Evolutionary conservation across 2,113 vertebrate genomes (phyloP), one percentile per base, ranked within the genome.

Genomic region (Dromiciops gliroides): DNA sequence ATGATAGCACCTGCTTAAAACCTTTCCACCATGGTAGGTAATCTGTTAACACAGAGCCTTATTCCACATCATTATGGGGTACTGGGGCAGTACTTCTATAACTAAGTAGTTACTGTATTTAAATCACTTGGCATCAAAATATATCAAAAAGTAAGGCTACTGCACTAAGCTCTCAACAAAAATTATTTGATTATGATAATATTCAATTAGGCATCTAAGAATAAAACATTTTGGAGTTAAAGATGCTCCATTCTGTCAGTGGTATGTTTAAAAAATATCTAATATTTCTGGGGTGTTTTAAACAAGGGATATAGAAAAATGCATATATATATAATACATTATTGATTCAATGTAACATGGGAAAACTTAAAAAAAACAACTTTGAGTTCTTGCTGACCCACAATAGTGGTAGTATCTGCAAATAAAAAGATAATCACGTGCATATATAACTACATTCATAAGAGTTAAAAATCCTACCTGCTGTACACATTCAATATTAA

Each of bases 401-500:
- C 75, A 94, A 93, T 49, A 93, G 11, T 92, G 26, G 31, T 89
- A 44, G 50, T 31, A 19, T 49, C n/a, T 92, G 50, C 51, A 89
- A 95, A 91, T 67, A 92, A n/a, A 67, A 31, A 31, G 51, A 60
- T 31, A 60, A 60, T 60, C 14, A 49, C 4, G 44, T 93, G 53
- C 0, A 51, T 12, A 37, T 50, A 92, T 22, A 53, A 51, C 31
- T 37, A 91, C 44, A 31, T 51, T 96, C 7, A 91, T 94, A 92
- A 51, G 88, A 94, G 60, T 92, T 51, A 93, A 89, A 91, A 93
- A 7, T 1, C 56, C 92, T 97, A 99, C 99, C 97, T 99, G 99
- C 96, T 99, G 99, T 93, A 99, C 67, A 60, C 97, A 96, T 94
- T 99, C 99, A 95, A 98, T 96, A 97, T 99, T 99, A 49, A 99